Evolutionary conservation across 2,888 invertebrate species (phyloP).

Genomic region (Meteorus cinctellus): DNA sequence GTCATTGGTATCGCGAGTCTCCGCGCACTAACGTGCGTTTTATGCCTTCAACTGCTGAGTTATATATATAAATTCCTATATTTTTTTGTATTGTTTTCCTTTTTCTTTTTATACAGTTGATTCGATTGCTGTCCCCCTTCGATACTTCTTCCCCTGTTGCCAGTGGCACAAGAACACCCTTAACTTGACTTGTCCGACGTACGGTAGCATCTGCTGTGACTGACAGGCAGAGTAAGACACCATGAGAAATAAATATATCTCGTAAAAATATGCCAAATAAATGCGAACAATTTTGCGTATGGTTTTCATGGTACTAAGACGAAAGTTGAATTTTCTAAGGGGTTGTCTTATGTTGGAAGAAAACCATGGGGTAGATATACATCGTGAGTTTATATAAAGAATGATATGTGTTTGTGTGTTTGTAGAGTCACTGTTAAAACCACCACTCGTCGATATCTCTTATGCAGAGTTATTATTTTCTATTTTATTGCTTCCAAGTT

Average conservation of each 20-base stretch:
- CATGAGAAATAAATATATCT: slow-evolving; percentile 69
- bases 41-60: slow-evolving; percentile 43
- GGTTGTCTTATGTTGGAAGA: slow-evolving; percentile 10
- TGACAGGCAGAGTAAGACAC: slow-evolving; percentile 57
- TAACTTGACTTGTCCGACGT: slow-evolving; percentile 43
- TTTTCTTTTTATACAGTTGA: slow-evolving; percentile 10
- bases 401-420: not conserved
- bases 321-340: slow-evolving; percentile 2
- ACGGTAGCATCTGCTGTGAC: slow-evolving; percentile 58
- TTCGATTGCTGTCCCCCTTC: not conserved
- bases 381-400: not conserved
- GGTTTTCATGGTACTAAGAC: not conserved
- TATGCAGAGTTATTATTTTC: slow-evolving; percentile 64
- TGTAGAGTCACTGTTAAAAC: not conserved
- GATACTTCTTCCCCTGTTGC: not conserved
- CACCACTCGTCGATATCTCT: slow-evolving; percentile 14
- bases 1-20: slow-evolving; percentile 12
- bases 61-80: slow-evolving; percentile 38
- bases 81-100: slow-evolving; percentile 14
- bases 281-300: slow-evolving; percentile 66
- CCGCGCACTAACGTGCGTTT: slow-evolving; percentile 44
- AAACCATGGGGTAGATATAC: slow-evolving; percentile 20
- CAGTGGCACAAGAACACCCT: slow-evolving; percentile 46
- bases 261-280: slow-evolving; percentile 66
- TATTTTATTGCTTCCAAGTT: slow-evolving; percentile 63